Base-by-base conservation (phyloP, 2,888 invertebrate genomes). In the Lycocerus yunnanus region DNA sequence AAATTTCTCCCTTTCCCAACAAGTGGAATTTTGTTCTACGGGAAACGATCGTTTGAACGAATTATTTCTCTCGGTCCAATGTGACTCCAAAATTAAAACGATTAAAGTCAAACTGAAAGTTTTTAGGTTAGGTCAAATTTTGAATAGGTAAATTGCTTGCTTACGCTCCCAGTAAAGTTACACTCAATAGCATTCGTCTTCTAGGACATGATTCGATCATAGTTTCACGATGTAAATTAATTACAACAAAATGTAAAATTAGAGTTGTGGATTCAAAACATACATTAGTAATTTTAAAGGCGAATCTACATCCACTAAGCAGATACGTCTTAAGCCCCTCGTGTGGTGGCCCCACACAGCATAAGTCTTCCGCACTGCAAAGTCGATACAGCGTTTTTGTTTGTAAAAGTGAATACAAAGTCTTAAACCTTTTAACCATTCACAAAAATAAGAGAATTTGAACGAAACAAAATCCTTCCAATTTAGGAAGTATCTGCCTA, bases 171-270 rank as follows among this genome's bases (percentile, higher is more conserved):
- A 95, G 88, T 81, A 92, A 89, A 77, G 93, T 90, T 78, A 95
- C 92, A 68, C 93, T 94, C 76, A 95, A 87, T 68, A 95, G 88
- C 95, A 95, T 95, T 83, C 94, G 94, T 86, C 92, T 92, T 85
- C 93, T 94, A 16, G 95, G 94, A 86, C 95, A 95, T 78, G 93
- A 93, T 87, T 95, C 95, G 83, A 95, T 93, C 95, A 95, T 95
- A 58, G 68, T 77, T 71, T 68, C 21, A 24, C n/a, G 10, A 27
- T 16, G 15, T 67, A 10, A 15, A 63, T 18, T n/a, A 63, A 63
- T 63, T 20, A 63, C 13, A 63, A 20, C 9, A 13, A 15, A 63
- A 20, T 18, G 20, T 6, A 18, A 20, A 63, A 63, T 15, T 20
- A n/a, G 18, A 61, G 11, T 15, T 61, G 15, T 15, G 15, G 16